Conservation (phyloP, 1,140 invertebrate species). For the Hypsibius dujardini region DNA sequence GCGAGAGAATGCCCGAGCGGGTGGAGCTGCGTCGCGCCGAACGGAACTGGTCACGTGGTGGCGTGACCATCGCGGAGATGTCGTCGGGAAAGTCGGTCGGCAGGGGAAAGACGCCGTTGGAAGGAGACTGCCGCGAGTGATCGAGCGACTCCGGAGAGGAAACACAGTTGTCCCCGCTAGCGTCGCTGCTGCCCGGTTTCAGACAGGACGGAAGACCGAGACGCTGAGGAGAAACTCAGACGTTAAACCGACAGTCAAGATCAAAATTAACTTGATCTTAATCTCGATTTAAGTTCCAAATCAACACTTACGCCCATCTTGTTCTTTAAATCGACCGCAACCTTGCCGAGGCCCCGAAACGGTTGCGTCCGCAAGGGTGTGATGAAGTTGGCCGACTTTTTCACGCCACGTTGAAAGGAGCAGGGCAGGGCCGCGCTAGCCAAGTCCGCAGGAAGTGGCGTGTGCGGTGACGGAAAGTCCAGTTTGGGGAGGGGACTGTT, state of each 20-base stretch:
- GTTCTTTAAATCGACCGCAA: slow-evolving; percentile 4
- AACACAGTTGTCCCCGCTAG: neutral
- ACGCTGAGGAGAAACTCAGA: neutral
- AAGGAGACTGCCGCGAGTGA: neutral
- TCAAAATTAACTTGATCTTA: neutral
- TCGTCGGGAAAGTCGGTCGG: neutral
- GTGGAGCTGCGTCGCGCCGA: slow-evolving; percentile 1
- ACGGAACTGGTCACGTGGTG: slow-evolving; percentile 11
- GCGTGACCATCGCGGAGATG: slow-evolving; percentile 4
- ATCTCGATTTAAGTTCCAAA: neutral
- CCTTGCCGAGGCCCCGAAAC: neutral
- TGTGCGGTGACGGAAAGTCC: neutral
- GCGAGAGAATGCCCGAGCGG: neutral
- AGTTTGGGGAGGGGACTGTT: neutral
- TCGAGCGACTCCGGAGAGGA: neutral
- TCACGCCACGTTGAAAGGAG: neutral
- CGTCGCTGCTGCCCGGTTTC: neutral
- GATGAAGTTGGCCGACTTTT: neutral
- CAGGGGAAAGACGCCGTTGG: neutral
- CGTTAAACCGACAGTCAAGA: neutral
- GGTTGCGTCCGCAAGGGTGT: neutral
- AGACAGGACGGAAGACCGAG: neutral
- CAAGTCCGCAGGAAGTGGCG: neutral
- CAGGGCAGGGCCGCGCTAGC: neutral
- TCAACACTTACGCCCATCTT: neutral